Evolutionary conservation across 1,140 invertebrate genomes (phyloP).

Genomic region (Cyclina sinensis): DNA sequence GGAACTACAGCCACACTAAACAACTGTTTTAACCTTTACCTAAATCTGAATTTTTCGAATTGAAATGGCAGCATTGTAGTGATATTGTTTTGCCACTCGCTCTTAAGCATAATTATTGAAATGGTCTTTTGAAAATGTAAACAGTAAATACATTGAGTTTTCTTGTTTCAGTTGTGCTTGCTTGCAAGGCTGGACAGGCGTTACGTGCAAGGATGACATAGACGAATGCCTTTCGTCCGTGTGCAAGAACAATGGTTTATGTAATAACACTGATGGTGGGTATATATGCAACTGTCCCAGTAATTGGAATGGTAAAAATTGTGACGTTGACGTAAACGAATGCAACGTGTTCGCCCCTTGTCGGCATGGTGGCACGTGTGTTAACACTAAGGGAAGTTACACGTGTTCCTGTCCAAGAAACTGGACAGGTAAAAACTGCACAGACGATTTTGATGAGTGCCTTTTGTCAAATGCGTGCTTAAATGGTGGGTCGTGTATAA

Average conservation of each 20-base stretch:
- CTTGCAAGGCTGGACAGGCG: conserved; percentile 56
- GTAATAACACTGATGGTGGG: conserved; percentile 34
- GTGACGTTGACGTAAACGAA: conserved; percentile 66
- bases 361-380: conserved; percentile 57
- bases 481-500: conserved; percentile 38
- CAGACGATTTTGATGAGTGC: conserved; percentile 47
- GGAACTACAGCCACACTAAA: too few relatives aligned
- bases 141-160: too few relatives aligned
- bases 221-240: conserved; percentile 61
- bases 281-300: conserved; percentile 42
- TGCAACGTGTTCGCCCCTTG: conserved; percentile 40
- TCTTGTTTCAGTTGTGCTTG: conserved; percentile 47
- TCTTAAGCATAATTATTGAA: too few relatives aligned
- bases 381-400: conserved; percentile 7
- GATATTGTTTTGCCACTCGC: too few relatives aligned
- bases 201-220: conserved; percentile 57
- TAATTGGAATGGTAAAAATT: conserved; percentile 39
- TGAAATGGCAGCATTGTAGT: too few relatives aligned
- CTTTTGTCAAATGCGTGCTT: background rate
- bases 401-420: conserved; percentile 11
- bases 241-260: conserved; percentile 58
- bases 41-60: too few relatives aligned
- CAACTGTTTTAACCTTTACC: too few relatives aligned
- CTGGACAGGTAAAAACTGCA: conserved; percentile 49
- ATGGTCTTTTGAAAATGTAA: too few relatives aligned